Evolutionary conservation across 2,888 invertebrate species (phyloP).

Genomic region (Agonopterix arenella): DNA sequence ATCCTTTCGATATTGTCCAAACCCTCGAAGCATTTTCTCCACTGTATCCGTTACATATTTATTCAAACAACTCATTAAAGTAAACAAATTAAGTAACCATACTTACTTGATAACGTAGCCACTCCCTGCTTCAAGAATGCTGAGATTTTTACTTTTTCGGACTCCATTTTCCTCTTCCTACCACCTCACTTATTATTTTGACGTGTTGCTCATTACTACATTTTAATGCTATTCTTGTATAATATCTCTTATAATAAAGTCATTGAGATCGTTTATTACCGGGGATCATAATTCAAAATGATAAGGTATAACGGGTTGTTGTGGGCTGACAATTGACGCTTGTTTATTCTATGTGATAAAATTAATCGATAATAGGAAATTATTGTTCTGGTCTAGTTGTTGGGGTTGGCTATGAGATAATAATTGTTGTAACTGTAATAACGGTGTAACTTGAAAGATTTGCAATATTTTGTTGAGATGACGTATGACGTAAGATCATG

Average conservation of each 20-base stretch:
- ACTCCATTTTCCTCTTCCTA: constrained; percentile 21
- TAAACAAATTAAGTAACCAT: neutral
- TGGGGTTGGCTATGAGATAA: neutral
- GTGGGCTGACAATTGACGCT: neutral
- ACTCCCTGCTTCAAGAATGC: constrained; percentile 40
- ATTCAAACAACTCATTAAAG: neutral
- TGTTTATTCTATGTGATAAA: neutral
- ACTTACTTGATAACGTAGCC: constrained; percentile 45
- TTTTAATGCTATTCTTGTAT: too few relatives aligned
- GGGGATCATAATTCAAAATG: neutral
- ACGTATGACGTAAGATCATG: too few relatives aligned
- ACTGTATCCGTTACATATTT: neutral
- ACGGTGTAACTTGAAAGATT: too few relatives aligned
- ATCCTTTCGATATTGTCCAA: neutral
- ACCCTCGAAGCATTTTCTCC: neutral
- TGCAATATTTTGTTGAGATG: too few relatives aligned
- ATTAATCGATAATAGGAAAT: neutral
- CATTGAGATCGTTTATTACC: neutral
- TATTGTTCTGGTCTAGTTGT: neutral
- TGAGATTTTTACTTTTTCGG: constrained; percentile 28
- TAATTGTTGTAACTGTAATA: too few relatives aligned
- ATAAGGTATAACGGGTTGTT: neutral
- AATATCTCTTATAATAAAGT: neutral
- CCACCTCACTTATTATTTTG: neutral
- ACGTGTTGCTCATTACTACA: neutral